A percentile compares a stretch with the other conserved stretches of the same genome.
These are phyloP conservation scores for Cephus sareptanus DNA, from an alignment of 2,888 invertebrate genomes.

Conservation along the genomic window DNA sequence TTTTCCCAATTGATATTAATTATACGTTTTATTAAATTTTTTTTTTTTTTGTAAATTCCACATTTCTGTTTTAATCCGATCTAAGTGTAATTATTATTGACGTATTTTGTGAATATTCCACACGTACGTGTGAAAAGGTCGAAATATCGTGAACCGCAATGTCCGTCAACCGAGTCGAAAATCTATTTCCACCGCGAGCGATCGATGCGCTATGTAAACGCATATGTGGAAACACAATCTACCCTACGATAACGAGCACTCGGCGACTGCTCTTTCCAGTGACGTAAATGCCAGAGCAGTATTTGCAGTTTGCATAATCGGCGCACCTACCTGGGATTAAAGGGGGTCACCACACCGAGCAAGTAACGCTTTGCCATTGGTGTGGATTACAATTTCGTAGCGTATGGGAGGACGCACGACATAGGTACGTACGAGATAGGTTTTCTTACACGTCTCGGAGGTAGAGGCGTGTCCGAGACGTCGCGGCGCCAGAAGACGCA, in stretches of 20 bases:
- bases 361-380: conserved; percentile 43
- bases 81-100: neutral
- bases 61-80: neutral
- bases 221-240: neutral
- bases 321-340: conserved; percentile 20
- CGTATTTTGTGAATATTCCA: neutral
- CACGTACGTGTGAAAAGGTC: neutral
- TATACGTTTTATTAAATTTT: neutral
- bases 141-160: neutral
- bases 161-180: neutral
- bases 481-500: conserved; percentile 60
- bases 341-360: conserved; percentile 27
- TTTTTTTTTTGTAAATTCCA: neutral
- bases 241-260: conserved; percentile 2
- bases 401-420: conserved; percentile 42
- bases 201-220: neutral
- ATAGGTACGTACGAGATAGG: conserved; percentile 29
- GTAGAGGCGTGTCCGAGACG: conserved; percentile 53
- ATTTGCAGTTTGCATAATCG: conserved; percentile 5
- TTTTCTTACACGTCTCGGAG: conserved; percentile 34
- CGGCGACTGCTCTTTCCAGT: conserved; percentile 18
- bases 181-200: neutral
- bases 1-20: neutral
- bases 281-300: neutral
- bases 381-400: conserved; percentile 58